Conservation (phyloP, 1,140 invertebrate species). For the Drosophila oshimai region DNA sequence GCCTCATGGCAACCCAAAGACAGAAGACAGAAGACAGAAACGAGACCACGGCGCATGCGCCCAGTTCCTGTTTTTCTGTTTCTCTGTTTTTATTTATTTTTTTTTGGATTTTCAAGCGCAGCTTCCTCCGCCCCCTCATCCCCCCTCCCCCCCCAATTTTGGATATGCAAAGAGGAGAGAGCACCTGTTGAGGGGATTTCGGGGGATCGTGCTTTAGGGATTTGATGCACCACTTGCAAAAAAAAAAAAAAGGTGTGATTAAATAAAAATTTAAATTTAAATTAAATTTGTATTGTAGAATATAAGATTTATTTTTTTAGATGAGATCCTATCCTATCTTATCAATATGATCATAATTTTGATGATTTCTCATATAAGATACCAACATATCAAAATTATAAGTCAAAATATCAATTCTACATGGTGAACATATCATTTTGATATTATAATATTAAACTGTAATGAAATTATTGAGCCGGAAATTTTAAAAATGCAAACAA, state of each 20-base stretch:
- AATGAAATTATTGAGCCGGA: no score
- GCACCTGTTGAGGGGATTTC: slow-evolving; percentile 27
- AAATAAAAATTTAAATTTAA: no score
- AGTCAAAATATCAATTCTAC: no score
- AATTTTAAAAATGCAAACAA: no score
- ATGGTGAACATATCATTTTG: no score
- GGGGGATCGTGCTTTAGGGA: slow-evolving; percentile 3
- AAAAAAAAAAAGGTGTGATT: background rate
- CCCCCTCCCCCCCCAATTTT: background rate
- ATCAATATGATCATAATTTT: no score
- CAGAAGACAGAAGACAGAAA: slow-evolving; percentile 16
- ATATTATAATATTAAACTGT: no score
- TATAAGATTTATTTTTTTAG: no score
- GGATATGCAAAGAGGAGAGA: slow-evolving; percentile 26
- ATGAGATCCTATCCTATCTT: no score
- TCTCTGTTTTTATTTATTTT: background rate
- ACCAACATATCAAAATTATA: no score
- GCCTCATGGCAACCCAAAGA: slow-evolving; percentile 58
- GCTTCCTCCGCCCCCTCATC: background rate
- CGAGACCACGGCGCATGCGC: slow-evolving; percentile 22
- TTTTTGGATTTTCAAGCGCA: background rate
- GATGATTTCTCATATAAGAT: no score
- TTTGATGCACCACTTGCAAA: background rate
- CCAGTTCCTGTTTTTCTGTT: slow-evolving; percentile 9
- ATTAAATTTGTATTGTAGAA: background rate